Evolutionary conservation across 2,888 invertebrate species (phyloP).

Genomic region (Drosophila paramelanica): DNA sequence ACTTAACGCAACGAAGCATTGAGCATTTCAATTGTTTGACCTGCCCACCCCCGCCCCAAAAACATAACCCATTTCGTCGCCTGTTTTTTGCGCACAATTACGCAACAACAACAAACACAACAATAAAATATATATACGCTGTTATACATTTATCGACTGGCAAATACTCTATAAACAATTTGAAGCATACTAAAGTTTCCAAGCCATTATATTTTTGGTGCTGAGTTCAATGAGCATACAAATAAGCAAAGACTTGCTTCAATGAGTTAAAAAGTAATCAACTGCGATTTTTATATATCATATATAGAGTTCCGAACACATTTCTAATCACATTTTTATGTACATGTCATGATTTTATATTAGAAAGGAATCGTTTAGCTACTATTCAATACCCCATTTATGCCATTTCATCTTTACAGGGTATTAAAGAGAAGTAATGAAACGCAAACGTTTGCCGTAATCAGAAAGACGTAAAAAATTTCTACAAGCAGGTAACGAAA

Average conservation of each 20-base stretch:
- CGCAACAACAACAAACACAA: slow-evolving; percentile 68
- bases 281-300: no score
- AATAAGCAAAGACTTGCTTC: not conserved
- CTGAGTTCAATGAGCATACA: no score
- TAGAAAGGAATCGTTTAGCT: not conserved
- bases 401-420: slow-evolving; percentile 5
- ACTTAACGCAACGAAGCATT: slow-evolving; percentile 41
- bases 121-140: slow-evolving; percentile 23
- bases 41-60: slow-evolving; percentile 5
- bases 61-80: slow-evolving; percentile 62
- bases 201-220: no score
- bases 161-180: slow-evolving; percentile 10
- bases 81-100: slow-evolving; percentile 73
- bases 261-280: not conserved
- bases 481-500: slow-evolving; percentile 76
- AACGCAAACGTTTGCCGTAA: slow-evolving; percentile 60
- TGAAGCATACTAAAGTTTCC: no score
- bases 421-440: slow-evolving; percentile 33
- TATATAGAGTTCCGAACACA: not conserved
- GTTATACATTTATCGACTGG: not conserved
- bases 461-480: slow-evolving; percentile 78
- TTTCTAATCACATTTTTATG: not conserved
- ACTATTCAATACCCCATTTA: not conserved
- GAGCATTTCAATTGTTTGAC: slow-evolving; percentile 57
- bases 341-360: not conserved